Evolutionary conservation across 2,888 invertebrate species (phyloP).

Genomic region (Caenorhabditis japonica): DNA sequence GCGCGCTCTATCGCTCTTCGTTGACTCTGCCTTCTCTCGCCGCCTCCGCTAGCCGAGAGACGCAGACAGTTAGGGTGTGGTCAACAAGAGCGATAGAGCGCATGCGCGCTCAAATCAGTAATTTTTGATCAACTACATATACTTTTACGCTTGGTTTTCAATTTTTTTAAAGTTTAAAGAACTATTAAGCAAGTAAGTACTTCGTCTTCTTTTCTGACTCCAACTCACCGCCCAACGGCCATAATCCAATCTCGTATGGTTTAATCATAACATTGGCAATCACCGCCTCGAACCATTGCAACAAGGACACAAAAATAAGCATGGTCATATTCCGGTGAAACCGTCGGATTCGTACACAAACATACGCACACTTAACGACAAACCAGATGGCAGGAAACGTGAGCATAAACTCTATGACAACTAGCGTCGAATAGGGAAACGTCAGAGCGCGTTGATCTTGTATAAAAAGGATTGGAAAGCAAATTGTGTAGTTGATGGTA

Average conservation of each 20-base stretch:
- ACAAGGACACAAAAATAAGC: constrained; percentile 8
- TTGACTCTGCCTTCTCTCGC: too few species aligned
- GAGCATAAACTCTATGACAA: constrained; percentile 13
- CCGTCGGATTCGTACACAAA: constrained; percentile 9
- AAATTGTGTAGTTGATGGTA: constrained; percentile 19
- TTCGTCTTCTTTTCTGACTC: too few species aligned
- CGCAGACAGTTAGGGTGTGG: too few species aligned
- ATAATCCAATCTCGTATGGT: constrained; percentile 26
- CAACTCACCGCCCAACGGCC: constrained; percentile 18
- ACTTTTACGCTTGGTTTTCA: too few species aligned
- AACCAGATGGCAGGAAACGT: constrained; percentile 3
- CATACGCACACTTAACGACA: constrained; percentile 14
- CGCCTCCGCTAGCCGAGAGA: too few species aligned
- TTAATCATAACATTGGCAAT: constrained; percentile 20
- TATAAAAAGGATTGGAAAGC: constrained; percentile 23
- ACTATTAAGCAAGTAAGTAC: too few species aligned
- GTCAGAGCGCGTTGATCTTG: constrained; percentile 9
- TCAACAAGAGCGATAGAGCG: too few species aligned
- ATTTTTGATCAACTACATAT: too few species aligned
- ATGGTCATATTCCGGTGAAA: constrained; percentile 26
- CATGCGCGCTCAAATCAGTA: too few species aligned
- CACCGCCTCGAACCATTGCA: constrained; percentile 28
- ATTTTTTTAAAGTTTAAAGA: too few species aligned
- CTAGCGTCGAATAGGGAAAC: constrained; percentile 22
- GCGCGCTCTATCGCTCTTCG: too few species aligned